phyloP scores from a whole-genome alignment of 2,113 vertebrate species.

The Urocolius indicus region DNA sequence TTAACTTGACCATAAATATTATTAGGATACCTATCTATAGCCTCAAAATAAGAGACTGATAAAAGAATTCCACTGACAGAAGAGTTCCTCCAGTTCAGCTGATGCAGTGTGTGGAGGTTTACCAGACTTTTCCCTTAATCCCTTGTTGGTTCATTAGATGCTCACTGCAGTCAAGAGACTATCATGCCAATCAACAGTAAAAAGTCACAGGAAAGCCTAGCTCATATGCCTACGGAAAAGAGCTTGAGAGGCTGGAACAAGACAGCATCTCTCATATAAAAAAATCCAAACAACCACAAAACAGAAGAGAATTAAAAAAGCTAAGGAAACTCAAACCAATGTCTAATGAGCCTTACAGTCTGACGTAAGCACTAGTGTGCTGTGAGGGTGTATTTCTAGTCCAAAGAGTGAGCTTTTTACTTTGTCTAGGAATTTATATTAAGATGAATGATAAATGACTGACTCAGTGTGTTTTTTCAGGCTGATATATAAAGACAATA shows the following conservation, averaged over 20 bases:
- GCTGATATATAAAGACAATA: not conserved
- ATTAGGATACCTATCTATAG: not conserved
- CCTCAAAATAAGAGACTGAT: not conserved
- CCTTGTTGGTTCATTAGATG: slow-evolving; percentile 61
- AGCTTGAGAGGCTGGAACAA: slow-evolving; percentile 7
- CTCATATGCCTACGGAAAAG: not conserved
- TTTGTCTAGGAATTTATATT: not conserved
- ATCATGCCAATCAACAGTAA: slow-evolving; percentile 4
- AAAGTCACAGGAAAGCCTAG: not conserved
- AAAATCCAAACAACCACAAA: not conserved
- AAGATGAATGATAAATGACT: not conserved
- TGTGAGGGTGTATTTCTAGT: not conserved
- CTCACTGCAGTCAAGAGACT: slow-evolving; percentile 13
- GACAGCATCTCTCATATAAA: not conserved
- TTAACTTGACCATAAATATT: not conserved
- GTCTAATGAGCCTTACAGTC: not conserved
- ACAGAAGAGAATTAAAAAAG: not conserved
- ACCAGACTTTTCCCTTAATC: slow-evolving; percentile 33
- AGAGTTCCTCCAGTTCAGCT: slow-evolving; percentile 27
- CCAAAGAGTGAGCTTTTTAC: not conserved
- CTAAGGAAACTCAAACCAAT: not conserved
- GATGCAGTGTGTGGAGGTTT: slow-evolving; percentile 1
- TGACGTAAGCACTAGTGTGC: not conserved
- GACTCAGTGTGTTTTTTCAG: not conserved
- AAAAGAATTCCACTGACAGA: no score